Percentiles rank a stretch among this genome's conserved stretches.
phyloP scores from a whole-genome alignment of 1,140 invertebrate species.

The Subanguina moxae region DNA sequence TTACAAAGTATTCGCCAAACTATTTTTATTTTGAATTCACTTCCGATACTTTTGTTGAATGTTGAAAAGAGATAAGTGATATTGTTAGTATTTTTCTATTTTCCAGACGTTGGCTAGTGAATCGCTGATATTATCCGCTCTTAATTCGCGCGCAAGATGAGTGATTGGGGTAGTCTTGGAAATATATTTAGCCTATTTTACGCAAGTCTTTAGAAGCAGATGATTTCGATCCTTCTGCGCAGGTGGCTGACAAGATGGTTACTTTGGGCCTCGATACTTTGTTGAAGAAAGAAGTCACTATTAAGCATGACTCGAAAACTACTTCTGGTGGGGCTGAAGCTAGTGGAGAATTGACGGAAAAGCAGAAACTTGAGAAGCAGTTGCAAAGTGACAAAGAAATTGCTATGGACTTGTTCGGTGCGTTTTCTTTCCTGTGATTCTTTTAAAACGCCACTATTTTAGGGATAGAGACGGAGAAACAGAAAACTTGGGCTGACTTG shows the following conservation, averaged over 20 bases:
- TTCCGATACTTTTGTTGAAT: no score
- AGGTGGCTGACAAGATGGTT: slow-evolving; percentile 9
- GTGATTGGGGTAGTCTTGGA: slow-evolving; percentile 15
- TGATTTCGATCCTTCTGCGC: slow-evolving; percentile 18
- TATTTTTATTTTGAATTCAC: no score
- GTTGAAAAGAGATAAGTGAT: no score
- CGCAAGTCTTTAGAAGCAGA: slow-evolving; percentile 11
- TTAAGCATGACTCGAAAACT: background rate
- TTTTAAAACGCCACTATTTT: background rate
- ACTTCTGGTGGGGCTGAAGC: background rate
- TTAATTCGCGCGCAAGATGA: background rate
- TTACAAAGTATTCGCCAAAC: no score
- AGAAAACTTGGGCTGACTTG: slow-evolving; percentile 12
- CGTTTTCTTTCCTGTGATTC: background rate
- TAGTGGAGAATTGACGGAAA: slow-evolving; percentile 11
- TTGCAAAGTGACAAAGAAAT: slow-evolving; percentile 4
- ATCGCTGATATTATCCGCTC: no score
- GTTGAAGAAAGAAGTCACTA: background rate
- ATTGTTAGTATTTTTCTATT: no score
- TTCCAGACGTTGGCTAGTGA: no score
- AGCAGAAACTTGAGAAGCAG: slow-evolving; percentile 7
- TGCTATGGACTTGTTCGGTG: slow-evolving; percentile 6
- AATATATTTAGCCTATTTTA: background rate
- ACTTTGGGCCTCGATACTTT: slow-evolving; percentile 8
- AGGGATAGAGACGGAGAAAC: background rate